These are phyloP conservation scores for Natrix natrix DNA, from an alignment of 2,797 vertebrate species.

Conservation along the genomic window DNA sequence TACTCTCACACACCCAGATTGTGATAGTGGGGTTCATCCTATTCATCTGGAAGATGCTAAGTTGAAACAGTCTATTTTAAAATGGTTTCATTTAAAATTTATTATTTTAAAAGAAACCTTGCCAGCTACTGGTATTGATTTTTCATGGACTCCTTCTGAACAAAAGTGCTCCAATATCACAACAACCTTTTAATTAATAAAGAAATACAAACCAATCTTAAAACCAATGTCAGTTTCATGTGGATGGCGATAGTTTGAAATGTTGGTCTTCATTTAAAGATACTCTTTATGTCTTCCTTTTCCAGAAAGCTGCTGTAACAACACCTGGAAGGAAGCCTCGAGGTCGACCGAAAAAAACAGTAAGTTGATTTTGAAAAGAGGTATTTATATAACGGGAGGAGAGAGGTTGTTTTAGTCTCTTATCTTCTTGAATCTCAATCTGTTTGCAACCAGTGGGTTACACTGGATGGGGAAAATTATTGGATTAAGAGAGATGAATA, in stretches of 20 bases:
- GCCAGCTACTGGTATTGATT: not conserved
- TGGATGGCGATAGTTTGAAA: not conserved
- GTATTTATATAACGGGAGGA: not conserved
- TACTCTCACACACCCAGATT: not conserved
- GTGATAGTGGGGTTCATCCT: not conserved
- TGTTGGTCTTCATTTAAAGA: not conserved
- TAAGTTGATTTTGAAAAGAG: slow-evolving; percentile 61
- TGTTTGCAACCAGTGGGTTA: not conserved
- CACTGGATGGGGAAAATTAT: not conserved
- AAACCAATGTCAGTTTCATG: not conserved
- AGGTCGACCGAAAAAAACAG: slow-evolving; percentile 93
- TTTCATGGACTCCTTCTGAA: not conserved
- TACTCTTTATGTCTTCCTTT: not conserved
- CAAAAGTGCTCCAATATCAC: not conserved
- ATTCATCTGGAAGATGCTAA: not conserved
- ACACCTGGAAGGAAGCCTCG: slow-evolving; percentile 85
- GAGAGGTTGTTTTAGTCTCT: not conserved
- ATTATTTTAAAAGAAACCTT: not conserved
- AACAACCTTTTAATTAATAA: not conserved
- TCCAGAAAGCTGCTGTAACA: slow-evolving; percentile 82
- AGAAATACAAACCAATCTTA: not conserved
- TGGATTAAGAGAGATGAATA: not conserved
- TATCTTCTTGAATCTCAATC: too few relatives aligned
- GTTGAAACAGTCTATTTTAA: not conserved
- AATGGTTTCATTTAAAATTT: not conserved